Conservation (phyloP, 2,113 vertebrate species). For the Silurus glanis region DNA sequence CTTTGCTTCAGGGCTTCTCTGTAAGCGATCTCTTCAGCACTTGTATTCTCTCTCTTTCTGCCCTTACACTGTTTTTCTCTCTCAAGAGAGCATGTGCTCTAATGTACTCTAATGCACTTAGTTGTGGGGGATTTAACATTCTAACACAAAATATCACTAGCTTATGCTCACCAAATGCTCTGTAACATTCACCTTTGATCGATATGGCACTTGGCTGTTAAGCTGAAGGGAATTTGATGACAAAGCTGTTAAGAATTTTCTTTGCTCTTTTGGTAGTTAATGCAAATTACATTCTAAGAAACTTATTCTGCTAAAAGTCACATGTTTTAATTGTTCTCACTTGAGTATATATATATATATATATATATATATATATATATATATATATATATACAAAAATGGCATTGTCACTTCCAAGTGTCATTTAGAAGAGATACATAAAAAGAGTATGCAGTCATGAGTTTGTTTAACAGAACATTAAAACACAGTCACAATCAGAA, state of each 20-base stretch:
- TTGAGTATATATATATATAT: too few relatives aligned
- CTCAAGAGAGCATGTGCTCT: constrained; percentile 31
- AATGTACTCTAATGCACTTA: constrained; percentile 50
- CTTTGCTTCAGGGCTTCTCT: constrained; percentile 29
- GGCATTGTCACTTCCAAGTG: not conserved
- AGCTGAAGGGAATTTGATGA: not conserved
- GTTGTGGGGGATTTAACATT: constrained; percentile 35
- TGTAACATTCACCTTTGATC: constrained; percentile 18
- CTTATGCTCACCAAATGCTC: not conserved
- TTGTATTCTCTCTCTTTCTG: constrained; percentile 25
- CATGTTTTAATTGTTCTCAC: not conserved
- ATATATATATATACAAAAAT: too few relatives aligned
- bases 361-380: too few relatives aligned
- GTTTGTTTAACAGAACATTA: not conserved
- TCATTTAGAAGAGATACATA: not conserved
- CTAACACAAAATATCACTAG: constrained; percentile 41
- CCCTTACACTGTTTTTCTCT: constrained; percentile 42
- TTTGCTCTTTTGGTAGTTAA: not conserved
- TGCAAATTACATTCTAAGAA: not conserved
- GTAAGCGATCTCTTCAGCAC: constrained; percentile 33
- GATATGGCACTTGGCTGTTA: constrained; percentile 4
- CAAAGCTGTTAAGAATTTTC: not conserved
- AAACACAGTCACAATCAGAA: not conserved
- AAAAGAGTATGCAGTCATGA: not conserved
- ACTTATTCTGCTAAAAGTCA: not conserved